A percentile compares a stretch with the other conserved stretches of the same genome.
These are phyloP conservation scores for Lagopus muta DNA, from an alignment of 2,113 vertebrate genomes.

Conservation along the genomic window DNA sequence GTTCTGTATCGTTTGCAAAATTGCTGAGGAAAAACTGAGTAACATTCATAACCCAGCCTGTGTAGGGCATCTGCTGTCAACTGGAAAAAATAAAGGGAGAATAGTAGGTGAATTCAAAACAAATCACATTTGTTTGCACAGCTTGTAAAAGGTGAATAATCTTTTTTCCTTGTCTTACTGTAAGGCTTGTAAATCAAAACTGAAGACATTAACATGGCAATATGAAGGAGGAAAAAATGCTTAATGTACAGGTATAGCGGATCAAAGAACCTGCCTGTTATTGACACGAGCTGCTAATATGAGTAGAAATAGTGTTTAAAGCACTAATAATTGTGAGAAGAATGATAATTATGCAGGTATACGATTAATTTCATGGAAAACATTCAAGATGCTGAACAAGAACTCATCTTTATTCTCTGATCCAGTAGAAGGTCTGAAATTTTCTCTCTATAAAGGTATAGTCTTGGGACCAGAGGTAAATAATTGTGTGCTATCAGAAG, in stretches of 20 bases:
- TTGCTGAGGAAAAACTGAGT: not conserved
- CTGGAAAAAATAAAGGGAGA: not conserved
- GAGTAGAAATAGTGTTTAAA: not conserved
- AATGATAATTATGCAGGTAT: not conserved
- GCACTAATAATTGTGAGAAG: not conserved
- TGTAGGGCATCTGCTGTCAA: not conserved
- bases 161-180: not conserved
- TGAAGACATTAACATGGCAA: not conserved
- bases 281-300: not conserved
- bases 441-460: not conserved
- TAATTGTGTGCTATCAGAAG: not conserved
- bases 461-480: not conserved
- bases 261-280: not conserved
- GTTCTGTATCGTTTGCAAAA: not conserved
- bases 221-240: not conserved
- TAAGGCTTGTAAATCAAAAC: slow-evolving; percentile 3
- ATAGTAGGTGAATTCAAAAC: not conserved
- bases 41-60: too few species aligned
- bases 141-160: not conserved
- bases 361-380: not conserved
- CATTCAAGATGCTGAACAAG: not conserved
- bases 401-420: not conserved
- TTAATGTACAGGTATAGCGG: not conserved
- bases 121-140: not conserved
- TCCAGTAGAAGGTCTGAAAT: not conserved